Evolutionary conservation across 2,888 invertebrate genomes (phyloP).

Genomic region (Leptopilina syphax): DNA sequence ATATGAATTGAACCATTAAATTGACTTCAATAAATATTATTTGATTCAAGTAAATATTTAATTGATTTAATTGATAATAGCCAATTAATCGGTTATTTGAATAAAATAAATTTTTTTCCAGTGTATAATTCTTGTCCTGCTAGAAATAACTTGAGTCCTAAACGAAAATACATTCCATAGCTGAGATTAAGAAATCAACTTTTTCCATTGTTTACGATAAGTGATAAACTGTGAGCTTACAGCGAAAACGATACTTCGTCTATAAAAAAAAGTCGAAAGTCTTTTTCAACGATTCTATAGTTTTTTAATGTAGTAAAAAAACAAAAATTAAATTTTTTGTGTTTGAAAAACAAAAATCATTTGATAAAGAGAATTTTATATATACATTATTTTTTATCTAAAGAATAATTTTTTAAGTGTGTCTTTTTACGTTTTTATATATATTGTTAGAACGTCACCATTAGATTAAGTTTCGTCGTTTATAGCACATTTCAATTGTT

Average conservation of each 20-base stretch:
- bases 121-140: not conserved
- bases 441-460: not conserved
- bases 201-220: not conserved
- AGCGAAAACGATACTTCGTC: constrained; percentile 7
- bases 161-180: constrained; percentile 25
- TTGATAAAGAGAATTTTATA: too few relatives aligned
- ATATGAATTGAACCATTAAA: too few relatives aligned
- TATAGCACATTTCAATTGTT: not conserved
- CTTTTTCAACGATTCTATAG: constrained; percentile 23
- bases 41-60: too few relatives aligned
- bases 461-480: not conserved
- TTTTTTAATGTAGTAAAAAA: not conserved
- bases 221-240: constrained; percentile 2
- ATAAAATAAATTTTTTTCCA: too few relatives aligned
- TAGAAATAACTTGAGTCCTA: not conserved
- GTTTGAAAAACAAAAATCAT: not conserved
- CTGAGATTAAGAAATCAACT: constrained; percentile 20
- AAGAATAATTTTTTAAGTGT: too few relatives aligned
- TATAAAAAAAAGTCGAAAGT: constrained; percentile 21
- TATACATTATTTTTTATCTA: too few relatives aligned
- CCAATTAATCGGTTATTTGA: too few relatives aligned
- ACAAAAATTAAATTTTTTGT: too few relatives aligned
- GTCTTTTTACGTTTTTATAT: too few relatives aligned
- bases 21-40: too few relatives aligned
- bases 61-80: too few relatives aligned